phyloP scores from a whole-genome alignment of 2,888 invertebrate genomes.

The Eupeodes latifasciatus region DNA sequence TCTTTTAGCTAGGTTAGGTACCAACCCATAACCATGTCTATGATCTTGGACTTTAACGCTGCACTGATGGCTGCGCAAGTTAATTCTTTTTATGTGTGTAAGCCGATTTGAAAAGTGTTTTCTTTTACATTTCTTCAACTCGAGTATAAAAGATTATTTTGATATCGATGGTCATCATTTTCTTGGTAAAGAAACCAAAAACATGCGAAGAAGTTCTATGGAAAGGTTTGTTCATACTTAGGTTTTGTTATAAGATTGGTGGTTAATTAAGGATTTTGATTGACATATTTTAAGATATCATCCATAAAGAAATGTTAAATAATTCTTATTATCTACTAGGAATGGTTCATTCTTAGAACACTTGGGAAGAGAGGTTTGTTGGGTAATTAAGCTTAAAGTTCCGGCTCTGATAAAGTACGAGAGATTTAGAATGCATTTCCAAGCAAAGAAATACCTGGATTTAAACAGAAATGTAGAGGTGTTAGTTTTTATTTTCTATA shows the following conservation, averaged over 20 bases:
- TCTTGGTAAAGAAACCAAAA: background rate
- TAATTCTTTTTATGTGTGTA: constrained; percentile 12
- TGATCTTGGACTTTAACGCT: background rate
- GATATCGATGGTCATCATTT: constrained; percentile 32
- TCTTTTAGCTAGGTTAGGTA: background rate
- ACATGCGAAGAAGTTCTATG: background rate
- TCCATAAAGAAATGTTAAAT: background rate
- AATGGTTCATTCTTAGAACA: background rate
- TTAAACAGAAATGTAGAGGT: too few relatives aligned
- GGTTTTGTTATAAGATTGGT: constrained; percentile 53
- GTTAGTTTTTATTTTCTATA: too few relatives aligned
- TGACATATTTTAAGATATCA: constrained; percentile 56
- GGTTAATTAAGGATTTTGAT: constrained; percentile 59
- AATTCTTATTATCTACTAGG: constrained; percentile 2
- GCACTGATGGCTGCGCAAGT: background rate
- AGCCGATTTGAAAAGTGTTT: constrained; percentile 33
- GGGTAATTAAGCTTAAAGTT: constrained; percentile 1
- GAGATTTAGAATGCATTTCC: background rate
- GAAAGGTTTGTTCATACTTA: constrained; percentile 13
- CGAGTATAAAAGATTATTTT: constrained; percentile 16
- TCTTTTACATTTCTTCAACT: constrained; percentile 27
- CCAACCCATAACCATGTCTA: background rate
- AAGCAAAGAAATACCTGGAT: too few relatives aligned
- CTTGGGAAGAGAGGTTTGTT: too few relatives aligned
- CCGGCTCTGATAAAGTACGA: constrained; percentile 6